Evolutionary conservation across 2,113 vertebrate genomes (phyloP).

Genomic region (Alaudala cheleensis): DNA sequence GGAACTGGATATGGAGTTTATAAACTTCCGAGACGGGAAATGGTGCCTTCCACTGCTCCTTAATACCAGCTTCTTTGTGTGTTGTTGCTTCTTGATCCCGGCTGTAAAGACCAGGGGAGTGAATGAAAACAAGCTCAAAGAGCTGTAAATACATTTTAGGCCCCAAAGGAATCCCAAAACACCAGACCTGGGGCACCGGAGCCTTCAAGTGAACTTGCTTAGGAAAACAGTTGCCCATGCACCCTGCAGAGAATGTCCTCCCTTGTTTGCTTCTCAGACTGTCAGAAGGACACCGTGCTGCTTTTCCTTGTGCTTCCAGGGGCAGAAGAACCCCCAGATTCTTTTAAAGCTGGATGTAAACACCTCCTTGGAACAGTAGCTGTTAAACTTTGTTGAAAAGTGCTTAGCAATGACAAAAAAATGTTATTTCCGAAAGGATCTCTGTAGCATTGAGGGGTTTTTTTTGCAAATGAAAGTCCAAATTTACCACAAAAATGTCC

Average conservation of each 20-base stretch:
- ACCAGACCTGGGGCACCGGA: not conserved
- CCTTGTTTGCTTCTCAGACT: not conserved
- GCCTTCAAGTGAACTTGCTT: not conserved
- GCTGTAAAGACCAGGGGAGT: not conserved
- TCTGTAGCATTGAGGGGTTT: not conserved
- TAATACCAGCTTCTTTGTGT: not conserved
- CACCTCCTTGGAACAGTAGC: slow-evolving; percentile 52
- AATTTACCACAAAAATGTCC: slow-evolving; percentile 88
- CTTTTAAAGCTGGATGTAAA: not conserved
- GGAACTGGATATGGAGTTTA: not conserved
- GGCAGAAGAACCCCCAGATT: not conserved
- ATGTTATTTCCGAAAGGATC: slow-evolving; percentile 59
- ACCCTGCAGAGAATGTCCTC: not conserved
- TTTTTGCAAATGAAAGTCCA: slow-evolving; percentile 77
- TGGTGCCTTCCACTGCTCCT: not conserved
- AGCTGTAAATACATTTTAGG: not conserved
- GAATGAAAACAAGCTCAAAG: not conserved
- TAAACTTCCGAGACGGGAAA: not conserved
- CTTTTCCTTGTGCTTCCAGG: not conserved
- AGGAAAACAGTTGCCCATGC: not conserved
- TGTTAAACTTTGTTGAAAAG: slow-evolving; percentile 47
- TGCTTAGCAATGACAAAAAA: slow-evolving; percentile 69
- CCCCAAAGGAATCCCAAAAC: not conserved
- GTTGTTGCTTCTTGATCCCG: not conserved
- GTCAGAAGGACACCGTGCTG: not conserved